phyloP scores from a whole-genome alignment of 1,140 invertebrate species.

The Phocides pigmalion region DNA sequence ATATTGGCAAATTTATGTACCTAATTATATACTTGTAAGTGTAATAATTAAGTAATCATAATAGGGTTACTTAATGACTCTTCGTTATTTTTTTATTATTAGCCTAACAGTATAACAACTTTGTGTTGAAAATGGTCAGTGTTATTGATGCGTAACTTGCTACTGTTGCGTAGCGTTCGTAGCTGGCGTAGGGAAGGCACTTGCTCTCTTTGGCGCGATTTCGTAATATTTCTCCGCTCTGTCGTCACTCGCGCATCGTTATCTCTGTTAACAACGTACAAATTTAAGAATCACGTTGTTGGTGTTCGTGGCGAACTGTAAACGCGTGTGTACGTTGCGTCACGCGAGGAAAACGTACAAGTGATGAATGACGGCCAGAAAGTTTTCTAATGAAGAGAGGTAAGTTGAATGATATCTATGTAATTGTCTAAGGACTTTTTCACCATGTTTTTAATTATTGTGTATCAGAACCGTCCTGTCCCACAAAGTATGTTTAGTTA shows the following conservation, averaged over 20 bases:
- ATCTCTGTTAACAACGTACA: slow-evolving; percentile 32
- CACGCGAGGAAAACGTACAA: slow-evolving; percentile 15
- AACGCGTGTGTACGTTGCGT: slow-evolving; percentile 29
- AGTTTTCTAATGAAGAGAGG: background rate
- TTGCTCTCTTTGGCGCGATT: slow-evolving; percentile 34
- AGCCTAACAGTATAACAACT: no score
- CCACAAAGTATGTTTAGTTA: no score
- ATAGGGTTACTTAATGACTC: no score
- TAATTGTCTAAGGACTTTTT: no score
- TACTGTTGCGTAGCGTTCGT: slow-evolving; percentile 40
- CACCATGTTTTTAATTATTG: no score
- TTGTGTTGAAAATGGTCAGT: background rate
- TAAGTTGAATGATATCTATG: background rate
- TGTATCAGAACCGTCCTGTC: no score
- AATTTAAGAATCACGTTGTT: slow-evolving; percentile 36
- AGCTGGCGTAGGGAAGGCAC: slow-evolving; percentile 31
- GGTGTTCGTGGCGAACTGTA: slow-evolving; percentile 6
- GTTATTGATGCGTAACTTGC: slow-evolving; percentile 35
- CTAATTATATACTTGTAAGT: slow-evolving; percentile 6
- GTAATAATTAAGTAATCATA: no score
- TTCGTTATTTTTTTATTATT: no score
- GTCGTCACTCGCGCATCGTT: slow-evolving; percentile 31
- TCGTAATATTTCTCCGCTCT: slow-evolving; percentile 35
- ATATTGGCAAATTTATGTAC: background rate
- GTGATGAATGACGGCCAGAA: slow-evolving; percentile 7